phyloP scores from a whole-genome alignment of 2,888 invertebrate genomes.

The Leucoma salicis region DNA sequence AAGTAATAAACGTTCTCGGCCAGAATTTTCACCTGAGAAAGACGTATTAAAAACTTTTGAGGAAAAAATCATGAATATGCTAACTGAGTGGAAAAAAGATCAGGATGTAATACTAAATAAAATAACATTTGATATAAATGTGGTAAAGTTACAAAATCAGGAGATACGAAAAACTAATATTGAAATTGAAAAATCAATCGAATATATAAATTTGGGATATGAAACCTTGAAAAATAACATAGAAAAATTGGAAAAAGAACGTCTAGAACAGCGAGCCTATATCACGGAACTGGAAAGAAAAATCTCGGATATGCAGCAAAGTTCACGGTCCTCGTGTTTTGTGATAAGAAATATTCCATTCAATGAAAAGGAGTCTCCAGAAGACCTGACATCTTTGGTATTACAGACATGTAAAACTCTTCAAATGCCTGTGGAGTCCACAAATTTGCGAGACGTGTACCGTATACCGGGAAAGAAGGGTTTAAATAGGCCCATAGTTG shows the following conservation, averaged over 20 bases:
- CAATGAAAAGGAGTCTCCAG: neutral
- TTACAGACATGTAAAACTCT: neutral
- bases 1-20: neutral
- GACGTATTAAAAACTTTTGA: neutral
- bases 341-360: conserved; percentile 2
- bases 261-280: neutral
- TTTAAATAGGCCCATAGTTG: neutral
- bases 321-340: neutral
- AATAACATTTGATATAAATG: neutral
- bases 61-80: neutral
- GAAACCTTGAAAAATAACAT: neutral
- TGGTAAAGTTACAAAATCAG: neutral
- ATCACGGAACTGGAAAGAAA: conserved; percentile 1
- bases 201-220: neutral
- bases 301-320: neutral
- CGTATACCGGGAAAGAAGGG: neutral
- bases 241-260: neutral
- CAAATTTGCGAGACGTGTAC: conserved; percentile 1
- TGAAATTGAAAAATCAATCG: neutral
- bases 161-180: conserved; percentile 1
- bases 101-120: conserved; percentile 36
- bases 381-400: neutral
- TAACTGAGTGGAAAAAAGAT: conserved; percentile 23
- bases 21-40: neutral
- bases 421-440: neutral